Evolutionary conservation across 2,113 vertebrate species (phyloP).

Genomic region (Chionis minor): DNA sequence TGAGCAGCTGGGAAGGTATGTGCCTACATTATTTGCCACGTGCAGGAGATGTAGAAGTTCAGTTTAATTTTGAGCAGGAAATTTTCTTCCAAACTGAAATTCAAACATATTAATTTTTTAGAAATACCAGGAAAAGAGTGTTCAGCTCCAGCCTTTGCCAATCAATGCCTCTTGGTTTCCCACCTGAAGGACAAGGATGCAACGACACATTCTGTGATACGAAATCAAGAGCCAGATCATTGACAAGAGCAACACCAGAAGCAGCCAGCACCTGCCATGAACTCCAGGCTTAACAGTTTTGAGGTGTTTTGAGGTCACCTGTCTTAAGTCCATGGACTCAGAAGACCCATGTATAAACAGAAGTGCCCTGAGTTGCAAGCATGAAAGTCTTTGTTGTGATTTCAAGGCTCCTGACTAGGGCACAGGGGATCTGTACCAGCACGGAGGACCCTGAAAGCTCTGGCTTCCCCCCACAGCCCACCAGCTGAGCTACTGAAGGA

Average conservation of each 20-base stretch:
- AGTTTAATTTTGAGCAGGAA: background rate
- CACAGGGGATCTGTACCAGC: background rate
- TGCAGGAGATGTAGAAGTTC: background rate
- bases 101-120: background rate
- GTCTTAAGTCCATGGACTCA: background rate
- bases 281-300: background rate
- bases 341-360: background rate
- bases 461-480: background rate
- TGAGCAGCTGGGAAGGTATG: background rate
- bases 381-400: background rate
- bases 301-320: background rate
- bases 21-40: background rate
- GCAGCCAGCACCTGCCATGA: background rate
- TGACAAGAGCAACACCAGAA: background rate
- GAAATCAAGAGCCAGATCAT: background rate
- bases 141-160: background rate
- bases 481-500: background rate
- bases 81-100: background rate
- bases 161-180: background rate
- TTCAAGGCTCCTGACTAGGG: background rate
- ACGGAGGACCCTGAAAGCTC: background rate
- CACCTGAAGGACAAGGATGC: background rate
- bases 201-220: background rate
- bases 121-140: background rate
- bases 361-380: background rate